phyloP scores from a whole-genome alignment of 1,140 invertebrate genomes.

The Neoseiulus cucumeris region DNA sequence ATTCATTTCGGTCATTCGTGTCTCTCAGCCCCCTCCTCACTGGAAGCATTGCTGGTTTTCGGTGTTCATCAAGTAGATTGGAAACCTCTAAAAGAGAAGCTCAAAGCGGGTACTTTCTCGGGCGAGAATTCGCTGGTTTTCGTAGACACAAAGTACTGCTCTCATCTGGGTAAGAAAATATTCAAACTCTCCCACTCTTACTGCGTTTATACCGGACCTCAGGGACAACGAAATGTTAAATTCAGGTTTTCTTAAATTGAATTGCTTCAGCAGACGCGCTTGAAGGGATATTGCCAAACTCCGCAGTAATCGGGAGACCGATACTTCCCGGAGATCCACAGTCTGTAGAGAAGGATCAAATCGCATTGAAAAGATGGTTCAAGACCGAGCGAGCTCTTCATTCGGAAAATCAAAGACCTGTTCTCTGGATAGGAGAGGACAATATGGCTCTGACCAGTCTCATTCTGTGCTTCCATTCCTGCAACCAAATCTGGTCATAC shows the following conservation, averaged over 20 bases:
- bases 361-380: not conserved
- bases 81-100: not conserved
- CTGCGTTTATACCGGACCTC: too few relatives aligned
- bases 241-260: not conserved
- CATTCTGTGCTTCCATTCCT: not conserved
- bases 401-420: not conserved
- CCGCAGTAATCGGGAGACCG: not conserved
- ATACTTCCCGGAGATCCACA: not conserved
- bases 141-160: not conserved
- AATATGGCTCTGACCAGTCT: not conserved
- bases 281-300: not conserved
- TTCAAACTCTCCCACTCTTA: too few relatives aligned
- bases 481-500: not conserved
- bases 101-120: not conserved
- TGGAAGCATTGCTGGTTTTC: not conserved
- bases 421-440: not conserved
- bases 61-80: not conserved
- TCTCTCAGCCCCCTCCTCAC: conserved; percentile 27
- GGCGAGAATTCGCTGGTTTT: not conserved
- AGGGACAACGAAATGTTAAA: too few relatives aligned
- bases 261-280: not conserved
- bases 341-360: not conserved
- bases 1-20: conserved; percentile 81
- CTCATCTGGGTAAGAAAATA: not conserved
- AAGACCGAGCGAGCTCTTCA: not conserved